These are phyloP conservation scores for Hemaris fuciformis DNA, from an alignment of 2,888 invertebrate species.

Conservation along the genomic window DNA sequence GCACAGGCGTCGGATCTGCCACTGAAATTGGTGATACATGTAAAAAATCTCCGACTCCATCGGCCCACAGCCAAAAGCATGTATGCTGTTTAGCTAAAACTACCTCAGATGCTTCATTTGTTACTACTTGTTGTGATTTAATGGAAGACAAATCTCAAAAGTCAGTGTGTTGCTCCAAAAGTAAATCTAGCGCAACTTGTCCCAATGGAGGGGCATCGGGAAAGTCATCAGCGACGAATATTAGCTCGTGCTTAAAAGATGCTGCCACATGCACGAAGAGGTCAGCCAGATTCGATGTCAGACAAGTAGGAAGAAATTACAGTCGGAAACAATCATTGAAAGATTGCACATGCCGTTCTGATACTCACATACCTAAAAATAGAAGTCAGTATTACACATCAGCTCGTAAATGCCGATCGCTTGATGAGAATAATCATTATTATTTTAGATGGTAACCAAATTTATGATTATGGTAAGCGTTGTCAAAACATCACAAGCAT, in stretches of 20 bases:
- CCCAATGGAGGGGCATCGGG: not conserved
- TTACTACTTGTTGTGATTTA: slow-evolving; percentile 11
- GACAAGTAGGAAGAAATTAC: slow-evolving; percentile 11
- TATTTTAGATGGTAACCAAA: slow-evolving; percentile 19
- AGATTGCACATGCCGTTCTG: slow-evolving; percentile 19
- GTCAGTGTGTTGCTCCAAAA: slow-evolving; percentile 16
- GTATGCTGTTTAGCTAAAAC: slow-evolving; percentile 11
- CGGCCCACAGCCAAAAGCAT: slow-evolving; percentile 10
- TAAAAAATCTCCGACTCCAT: not conserved
- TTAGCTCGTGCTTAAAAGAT: slow-evolving; percentile 14
- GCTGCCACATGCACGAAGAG: slow-evolving; percentile 18
- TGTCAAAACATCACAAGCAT: not conserved
- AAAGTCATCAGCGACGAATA: not conserved
- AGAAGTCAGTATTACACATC: not conserved
- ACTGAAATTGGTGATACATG: not conserved
- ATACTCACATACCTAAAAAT: slow-evolving; percentile 13
- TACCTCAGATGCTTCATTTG: not conserved
- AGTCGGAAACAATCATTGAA: slow-evolving; percentile 15
- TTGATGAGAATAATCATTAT: slow-evolving; percentile 17
- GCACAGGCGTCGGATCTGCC: slow-evolving; percentile 15
- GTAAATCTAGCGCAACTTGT: slow-evolving; percentile 11
- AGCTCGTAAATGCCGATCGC: slow-evolving; percentile 15
- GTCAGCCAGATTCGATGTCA: slow-evolving; percentile 21
- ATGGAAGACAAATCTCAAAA: slow-evolving; percentile 12
- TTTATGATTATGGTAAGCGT: not conserved